phyloP scores from a whole-genome alignment of 2,797 vertebrate species.

The Podarcis lilfordi region DNA sequence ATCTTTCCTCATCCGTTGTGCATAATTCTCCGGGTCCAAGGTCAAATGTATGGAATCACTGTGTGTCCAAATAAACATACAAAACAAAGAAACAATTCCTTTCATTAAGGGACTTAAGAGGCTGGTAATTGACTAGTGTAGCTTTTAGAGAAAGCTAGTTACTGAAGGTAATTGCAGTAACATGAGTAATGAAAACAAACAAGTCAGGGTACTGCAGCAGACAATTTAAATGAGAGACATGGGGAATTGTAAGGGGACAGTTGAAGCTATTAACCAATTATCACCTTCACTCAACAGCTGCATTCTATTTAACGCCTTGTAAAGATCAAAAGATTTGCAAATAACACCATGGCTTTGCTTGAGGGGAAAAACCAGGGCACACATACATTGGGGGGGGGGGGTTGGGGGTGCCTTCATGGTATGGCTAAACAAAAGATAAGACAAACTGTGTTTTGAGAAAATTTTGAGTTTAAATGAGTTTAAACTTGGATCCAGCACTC shows the following conservation, averaged over 20 bases:
- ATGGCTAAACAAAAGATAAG: not conserved
- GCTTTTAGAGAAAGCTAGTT: constrained; percentile 21
- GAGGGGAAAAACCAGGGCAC: too few relatives aligned
- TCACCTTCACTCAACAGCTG: constrained; percentile 7
- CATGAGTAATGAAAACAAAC: constrained; percentile 31
- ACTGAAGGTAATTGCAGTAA: constrained; percentile 10
- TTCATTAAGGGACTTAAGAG: constrained; percentile 5
- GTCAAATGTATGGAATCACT: constrained; percentile 14
- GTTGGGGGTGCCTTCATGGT: constrained; percentile 5
- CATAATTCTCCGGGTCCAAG: not conserved
- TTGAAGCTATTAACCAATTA: constrained; percentile 28
- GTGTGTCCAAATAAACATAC: constrained; percentile 3
- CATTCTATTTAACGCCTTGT: constrained; percentile 11
- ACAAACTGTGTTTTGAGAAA: not conserved
- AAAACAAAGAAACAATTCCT: constrained; percentile 16
- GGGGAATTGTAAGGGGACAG: constrained; percentile 8
- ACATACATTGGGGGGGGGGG: not conserved
- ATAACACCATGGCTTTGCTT: not conserved
- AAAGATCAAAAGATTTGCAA: constrained; percentile 17
- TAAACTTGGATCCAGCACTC: not conserved
- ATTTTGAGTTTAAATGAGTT: not conserved
- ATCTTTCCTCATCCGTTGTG: not conserved
- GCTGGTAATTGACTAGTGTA: constrained; percentile 8
- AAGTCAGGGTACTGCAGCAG: constrained; percentile 4
- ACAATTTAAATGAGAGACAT: constrained; percentile 26